Base-by-base conservation (phyloP, 2,888 invertebrate genomes). In the Polylopha cassiicola region DNA sequence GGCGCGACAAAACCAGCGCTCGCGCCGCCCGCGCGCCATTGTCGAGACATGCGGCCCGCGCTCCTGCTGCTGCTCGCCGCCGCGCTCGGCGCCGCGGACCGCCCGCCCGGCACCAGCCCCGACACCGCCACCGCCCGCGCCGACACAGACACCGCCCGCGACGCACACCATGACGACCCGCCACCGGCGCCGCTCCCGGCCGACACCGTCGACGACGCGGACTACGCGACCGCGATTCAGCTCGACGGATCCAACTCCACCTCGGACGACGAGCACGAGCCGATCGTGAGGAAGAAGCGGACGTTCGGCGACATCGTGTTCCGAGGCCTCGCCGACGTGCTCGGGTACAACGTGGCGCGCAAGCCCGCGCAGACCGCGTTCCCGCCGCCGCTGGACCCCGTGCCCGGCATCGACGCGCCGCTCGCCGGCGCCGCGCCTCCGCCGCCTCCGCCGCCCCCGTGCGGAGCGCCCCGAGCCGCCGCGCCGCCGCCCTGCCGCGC, bases 271-370 rank as follows among this genome's bases (percentile, higher is more conserved):
- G 68, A 72, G 6, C 70, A 72, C 38, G 78, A 72, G 28, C 73
- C 79, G 5, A 60, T 85, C 16, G 79, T 85, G 29, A 62, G 86
- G n/a, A 76, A 75, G 65, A 86, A 86, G 54, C 59, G 86, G 36
- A 86, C 86, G 1, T 86, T 86, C 52, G 86, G 86, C 4, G 84
- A 86, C 37, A 65, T 86, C 45, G 82, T 86, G 57, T 86, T 86
- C 52, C 63, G 84, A 38, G 86, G 87, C 1, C 56, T 86, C n/a
- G 86, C 86, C 4, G 86, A 86, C 45, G 86, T 77, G 42, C 65
- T 86, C 9, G 86, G 86, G 2, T 86, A 86, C 55, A 70, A 55
- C 45, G 74, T 86, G 26, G 73, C 71, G 20, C 60, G 80, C 32
- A 81, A 73, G 45, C 73, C 80, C 7, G 67, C 74, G 3, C 69